These are phyloP conservation scores for Arctia plantaginis DNA, from an alignment of 2,888 invertebrate genomes.

Conservation along the genomic window DNA sequence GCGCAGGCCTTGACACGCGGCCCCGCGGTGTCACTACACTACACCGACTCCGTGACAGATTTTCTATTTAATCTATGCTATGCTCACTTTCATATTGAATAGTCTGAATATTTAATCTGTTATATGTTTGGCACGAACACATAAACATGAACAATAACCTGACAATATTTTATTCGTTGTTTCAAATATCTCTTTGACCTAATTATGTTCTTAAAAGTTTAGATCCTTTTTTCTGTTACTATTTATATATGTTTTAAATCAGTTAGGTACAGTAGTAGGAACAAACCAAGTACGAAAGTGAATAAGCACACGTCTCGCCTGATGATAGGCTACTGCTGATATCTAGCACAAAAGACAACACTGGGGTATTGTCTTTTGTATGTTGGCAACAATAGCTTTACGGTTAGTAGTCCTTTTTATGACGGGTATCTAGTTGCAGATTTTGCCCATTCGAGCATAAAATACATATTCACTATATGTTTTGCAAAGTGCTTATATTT, in stretches of 20 bases:
- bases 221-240: too few species aligned
- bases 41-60: conserved; percentile 47
- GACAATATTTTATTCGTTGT: conserved; percentile 24
- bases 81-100: conserved; percentile 35
- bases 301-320: neutral
- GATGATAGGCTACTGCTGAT: neutral
- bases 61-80: conserved; percentile 52
- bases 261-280: too few species aligned
- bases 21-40: conserved; percentile 46
- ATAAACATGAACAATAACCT: conserved; percentile 29
- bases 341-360: neutral
- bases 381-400: neutral
- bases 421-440: neutral
- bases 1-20: conserved; percentile 74
- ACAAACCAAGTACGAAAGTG: too few species aligned
- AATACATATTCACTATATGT: too few species aligned
- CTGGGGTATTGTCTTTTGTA: neutral
- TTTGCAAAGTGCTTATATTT: too few species aligned
- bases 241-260: too few species aligned
- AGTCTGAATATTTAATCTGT: conserved; percentile 46
- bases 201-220: conserved; percentile 1
- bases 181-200: conserved; percentile 19
- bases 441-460: neutral
- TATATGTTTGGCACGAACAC: conserved; percentile 29
- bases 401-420: neutral